Percentiles rank a stretch among this genome's conserved stretches.
Evolutionary conservation across 2,113 vertebrate species (phyloP).

Genomic region (Herpailurus yagouaroundi): DNA sequence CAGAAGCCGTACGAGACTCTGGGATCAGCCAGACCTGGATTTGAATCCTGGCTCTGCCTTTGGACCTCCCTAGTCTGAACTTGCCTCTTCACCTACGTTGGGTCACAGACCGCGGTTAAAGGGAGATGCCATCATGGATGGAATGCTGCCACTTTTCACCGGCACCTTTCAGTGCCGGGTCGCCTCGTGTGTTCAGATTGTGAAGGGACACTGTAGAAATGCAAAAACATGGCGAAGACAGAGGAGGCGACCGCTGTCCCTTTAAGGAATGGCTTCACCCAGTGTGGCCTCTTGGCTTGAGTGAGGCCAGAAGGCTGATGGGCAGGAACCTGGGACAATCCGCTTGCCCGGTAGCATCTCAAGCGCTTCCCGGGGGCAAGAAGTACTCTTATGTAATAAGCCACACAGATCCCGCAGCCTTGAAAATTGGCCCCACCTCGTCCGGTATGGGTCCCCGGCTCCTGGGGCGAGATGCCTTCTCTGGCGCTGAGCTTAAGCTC

Average conservation of each 20-base stretch:
- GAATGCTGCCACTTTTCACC: rapidly evolving
- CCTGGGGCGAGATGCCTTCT: slow-evolving; percentile 81
- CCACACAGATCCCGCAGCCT: slow-evolving; percentile 76
- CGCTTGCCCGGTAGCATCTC: neutral
- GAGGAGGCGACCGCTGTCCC: neutral
- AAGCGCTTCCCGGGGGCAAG: neutral
- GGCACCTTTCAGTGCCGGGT: neutral
- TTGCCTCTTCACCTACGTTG: neutral
- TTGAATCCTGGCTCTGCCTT: neutral
- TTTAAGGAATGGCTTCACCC: neutral
- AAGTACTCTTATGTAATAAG: slow-evolving; percentile 18
- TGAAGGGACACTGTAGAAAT: neutral
- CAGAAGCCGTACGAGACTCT: neutral
- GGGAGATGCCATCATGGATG: rapidly evolving
- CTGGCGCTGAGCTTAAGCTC: slow-evolving; percentile 83
- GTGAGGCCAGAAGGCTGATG: neutral
- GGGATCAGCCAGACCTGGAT: neutral
- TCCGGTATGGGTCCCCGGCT: slow-evolving; percentile 75
- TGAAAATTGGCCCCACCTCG: slow-evolving; percentile 81
- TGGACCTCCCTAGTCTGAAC: neutral
- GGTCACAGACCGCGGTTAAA: rapidly evolving
- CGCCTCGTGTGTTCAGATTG: neutral
- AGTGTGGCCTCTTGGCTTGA: neutral
- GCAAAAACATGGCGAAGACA: rapidly evolving
- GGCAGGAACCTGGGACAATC: neutral